A percentile compares a stretch with the other conserved stretches of the same genome.
Conservation (phyloP, 2,113 vertebrate species). For the Sapayoa aenigma region DNA sequence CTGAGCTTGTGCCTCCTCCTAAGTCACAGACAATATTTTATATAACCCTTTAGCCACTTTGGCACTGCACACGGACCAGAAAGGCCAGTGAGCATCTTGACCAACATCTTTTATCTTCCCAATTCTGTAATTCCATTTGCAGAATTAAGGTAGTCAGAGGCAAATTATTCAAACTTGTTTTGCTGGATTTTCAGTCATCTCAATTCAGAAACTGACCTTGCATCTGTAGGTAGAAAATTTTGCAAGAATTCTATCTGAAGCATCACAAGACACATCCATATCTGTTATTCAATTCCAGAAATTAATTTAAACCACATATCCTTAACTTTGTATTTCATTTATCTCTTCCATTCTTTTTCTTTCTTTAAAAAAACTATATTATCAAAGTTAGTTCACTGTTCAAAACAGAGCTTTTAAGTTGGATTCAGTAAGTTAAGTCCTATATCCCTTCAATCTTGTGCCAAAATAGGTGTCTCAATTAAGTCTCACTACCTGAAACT, state of each 20-base stretch:
- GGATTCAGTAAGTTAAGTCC: background rate
- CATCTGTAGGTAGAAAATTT: background rate
- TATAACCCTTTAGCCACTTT: background rate
- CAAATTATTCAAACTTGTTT: background rate
- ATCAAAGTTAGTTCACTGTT: background rate
- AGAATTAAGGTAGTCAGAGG: background rate
- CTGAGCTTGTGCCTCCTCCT: background rate
- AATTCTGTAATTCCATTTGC: background rate
- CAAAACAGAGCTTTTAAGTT: background rate
- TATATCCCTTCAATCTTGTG: background rate
- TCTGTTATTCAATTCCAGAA: background rate
- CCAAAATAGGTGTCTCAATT: background rate
- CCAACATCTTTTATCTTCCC: background rate
- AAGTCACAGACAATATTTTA: background rate
- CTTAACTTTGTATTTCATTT: background rate
- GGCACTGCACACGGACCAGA: background rate
- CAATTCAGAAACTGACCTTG: background rate
- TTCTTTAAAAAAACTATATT: background rate
- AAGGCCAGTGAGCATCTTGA: background rate
- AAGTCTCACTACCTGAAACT: background rate
- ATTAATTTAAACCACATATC: background rate
- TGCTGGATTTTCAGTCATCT: background rate
- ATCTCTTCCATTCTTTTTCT: background rate
- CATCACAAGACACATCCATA: background rate
- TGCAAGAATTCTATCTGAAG: background rate